Conservation (phyloP, 2,113 vertebrate species). For the Trochalopteron elliotii region DNA sequence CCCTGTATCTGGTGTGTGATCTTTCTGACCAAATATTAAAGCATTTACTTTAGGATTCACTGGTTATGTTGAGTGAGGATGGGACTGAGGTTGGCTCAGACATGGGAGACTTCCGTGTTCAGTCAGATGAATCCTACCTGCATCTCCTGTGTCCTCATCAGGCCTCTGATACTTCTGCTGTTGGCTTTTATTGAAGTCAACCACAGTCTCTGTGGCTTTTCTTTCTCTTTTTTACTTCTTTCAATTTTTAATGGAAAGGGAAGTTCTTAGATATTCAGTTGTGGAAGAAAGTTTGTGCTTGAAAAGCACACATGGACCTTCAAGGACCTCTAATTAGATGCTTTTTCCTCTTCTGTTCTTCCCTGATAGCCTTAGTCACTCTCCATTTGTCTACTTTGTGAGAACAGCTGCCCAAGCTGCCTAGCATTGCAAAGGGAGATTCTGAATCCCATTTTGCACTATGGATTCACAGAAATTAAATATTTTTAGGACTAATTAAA, state of each 20-base stretch:
- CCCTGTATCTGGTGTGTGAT: not conserved
- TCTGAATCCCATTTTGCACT: not conserved
- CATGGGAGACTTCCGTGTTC: accelerated
- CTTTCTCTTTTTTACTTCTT: not conserved
- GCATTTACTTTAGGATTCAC: not conserved
- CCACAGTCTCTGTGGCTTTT: not conserved
- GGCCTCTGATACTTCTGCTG: not conserved
- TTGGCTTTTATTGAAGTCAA: not conserved
- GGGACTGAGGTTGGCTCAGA: not conserved
- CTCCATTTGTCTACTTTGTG: not conserved
- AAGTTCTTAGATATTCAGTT: not conserved
- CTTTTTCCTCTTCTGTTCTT: not conserved
- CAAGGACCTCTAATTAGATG: not conserved
- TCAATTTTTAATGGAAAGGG: not conserved
- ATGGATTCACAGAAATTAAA: not conserved
- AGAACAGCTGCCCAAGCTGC: not conserved
- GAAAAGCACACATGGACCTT: not conserved
- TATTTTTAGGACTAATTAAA: not conserved
- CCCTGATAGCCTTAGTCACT: not conserved
- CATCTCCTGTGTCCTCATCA: not conserved
- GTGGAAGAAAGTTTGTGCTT: not conserved
- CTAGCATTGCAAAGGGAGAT: not conserved
- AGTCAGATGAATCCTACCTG: not conserved
- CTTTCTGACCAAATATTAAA: not conserved
- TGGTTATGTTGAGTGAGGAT: not conserved